These are phyloP conservation scores for Tiliqua scincoides DNA, from an alignment of 2,113 vertebrate genomes.

Conservation along the genomic window DNA sequence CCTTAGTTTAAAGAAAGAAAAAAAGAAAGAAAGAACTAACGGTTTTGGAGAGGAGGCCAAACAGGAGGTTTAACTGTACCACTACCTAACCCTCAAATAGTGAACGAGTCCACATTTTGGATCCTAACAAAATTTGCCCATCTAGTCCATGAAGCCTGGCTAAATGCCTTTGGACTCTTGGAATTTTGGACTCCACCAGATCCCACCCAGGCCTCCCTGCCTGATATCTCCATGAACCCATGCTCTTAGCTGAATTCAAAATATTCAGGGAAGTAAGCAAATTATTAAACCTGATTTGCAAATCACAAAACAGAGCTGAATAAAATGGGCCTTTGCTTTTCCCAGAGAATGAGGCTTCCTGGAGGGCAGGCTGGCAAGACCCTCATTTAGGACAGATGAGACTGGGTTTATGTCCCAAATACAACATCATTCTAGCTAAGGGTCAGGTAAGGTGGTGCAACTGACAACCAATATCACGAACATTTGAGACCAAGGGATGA, in stretches of 20 bases:
- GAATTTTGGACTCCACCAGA: neutral
- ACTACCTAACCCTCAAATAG: neutral
- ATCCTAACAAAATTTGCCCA: neutral
- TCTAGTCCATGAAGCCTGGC: neutral
- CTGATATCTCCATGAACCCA: neutral
- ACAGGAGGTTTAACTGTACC: neutral
- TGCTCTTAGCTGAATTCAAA: neutral
- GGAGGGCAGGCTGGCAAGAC: neutral
- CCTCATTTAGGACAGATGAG: neutral
- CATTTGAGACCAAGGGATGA: slow-evolving; percentile 5
- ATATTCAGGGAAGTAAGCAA: neutral
- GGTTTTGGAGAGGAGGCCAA: neutral
- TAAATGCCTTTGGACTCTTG: neutral
- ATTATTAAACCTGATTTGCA: neutral
- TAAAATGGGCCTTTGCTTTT: neutral
- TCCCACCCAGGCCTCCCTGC: neutral
- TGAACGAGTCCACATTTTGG: neutral
- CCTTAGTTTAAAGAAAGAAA: neutral
- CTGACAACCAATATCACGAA: neutral
- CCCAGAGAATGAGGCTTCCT: slow-evolving; percentile 7
- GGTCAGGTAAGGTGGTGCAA: neutral
- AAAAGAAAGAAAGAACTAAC: neutral
- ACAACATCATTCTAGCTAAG: neutral
- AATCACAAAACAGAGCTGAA: neutral
- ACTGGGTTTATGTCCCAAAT: neutral